These are phyloP conservation scores for Apodemia hepburni DNA, from an alignment of 2,888 invertebrate genomes.

Conservation along the genomic window DNA sequence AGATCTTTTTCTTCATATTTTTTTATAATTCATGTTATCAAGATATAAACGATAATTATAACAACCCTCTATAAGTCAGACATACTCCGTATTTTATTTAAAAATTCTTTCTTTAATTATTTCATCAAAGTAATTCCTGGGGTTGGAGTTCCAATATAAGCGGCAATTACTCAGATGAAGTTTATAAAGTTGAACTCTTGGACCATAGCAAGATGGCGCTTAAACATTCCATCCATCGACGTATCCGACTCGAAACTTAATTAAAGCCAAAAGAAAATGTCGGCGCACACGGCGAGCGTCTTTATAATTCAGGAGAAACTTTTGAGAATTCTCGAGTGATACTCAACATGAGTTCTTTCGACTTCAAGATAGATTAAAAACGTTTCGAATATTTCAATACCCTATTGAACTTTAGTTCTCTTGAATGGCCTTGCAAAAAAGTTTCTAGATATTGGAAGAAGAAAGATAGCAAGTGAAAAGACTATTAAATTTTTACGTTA, in stretches of 20 bases:
- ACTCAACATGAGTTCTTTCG: constrained; percentile 23
- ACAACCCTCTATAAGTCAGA: too few species aligned
- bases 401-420: constrained; percentile 22
- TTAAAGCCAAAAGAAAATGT: constrained; percentile 30
- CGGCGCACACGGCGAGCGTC: constrained; percentile 19
- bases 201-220: not conserved
- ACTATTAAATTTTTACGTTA: too few species aligned
- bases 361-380: constrained; percentile 36
- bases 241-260: constrained; percentile 30
- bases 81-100: not conserved
- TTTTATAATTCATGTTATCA: too few species aligned
- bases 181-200: not conserved
- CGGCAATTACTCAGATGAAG: not conserved
- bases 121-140: not conserved
- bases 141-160: not conserved
- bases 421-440: constrained; percentile 3
- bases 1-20: too few species aligned
- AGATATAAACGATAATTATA: too few species aligned
- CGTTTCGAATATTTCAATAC: constrained; percentile 41
- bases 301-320: constrained; percentile 23
- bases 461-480: not conserved
- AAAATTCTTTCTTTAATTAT: not conserved
- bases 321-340: constrained; percentile 25
- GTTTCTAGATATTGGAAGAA: constrained; percentile 8
- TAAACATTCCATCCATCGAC: constrained; percentile 24